A percentile compares a stretch with the other conserved stretches of the same genome.
These are phyloP conservation scores for Sycobia sp. DNA, from an alignment of 1,140 invertebrate species.

Conservation along the genomic window DNA sequence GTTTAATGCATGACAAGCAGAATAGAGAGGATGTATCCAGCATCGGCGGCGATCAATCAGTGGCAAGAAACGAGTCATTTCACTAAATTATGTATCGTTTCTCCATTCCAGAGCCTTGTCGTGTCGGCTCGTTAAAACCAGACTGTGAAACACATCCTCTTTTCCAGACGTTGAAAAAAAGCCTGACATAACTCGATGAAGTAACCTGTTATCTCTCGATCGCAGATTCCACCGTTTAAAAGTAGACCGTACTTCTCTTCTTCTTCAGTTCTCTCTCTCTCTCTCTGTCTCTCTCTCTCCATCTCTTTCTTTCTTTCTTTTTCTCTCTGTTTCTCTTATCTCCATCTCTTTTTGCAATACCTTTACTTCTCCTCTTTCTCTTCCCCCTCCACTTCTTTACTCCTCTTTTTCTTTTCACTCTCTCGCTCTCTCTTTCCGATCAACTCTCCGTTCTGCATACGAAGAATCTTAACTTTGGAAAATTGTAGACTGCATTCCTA, in stretches of 20 bases:
- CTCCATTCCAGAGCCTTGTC: constrained; percentile 8
- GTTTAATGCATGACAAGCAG: too few relatives aligned
- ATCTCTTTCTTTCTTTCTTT: background rate
- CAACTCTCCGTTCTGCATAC: too few relatives aligned
- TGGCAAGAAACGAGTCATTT: constrained; percentile 19
- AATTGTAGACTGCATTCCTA: too few relatives aligned
- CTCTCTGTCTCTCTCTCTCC: background rate
- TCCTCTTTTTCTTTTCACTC: background rate
- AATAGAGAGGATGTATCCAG: constrained; percentile 1
- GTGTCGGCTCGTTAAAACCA: constrained; percentile 26
- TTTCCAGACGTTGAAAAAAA: constrained; percentile 27
- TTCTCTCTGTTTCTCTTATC: background rate
- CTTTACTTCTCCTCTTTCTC: background rate
- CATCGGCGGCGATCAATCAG: constrained; percentile 13
- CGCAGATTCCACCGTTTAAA: constrained; percentile 25
- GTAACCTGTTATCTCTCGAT: constrained; percentile 24
- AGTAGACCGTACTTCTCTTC: constrained; percentile 22
- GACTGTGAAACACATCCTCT: constrained; percentile 25
- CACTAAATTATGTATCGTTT: constrained; percentile 29
- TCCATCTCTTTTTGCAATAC: background rate
- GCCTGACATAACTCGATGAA: constrained; percentile 32
- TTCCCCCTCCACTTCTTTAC: background rate
- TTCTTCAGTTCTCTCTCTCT: constrained; percentile 5
- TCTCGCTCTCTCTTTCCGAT: background rate
- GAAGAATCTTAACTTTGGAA: too few relatives aligned